These are phyloP conservation scores for Exocentrus adspersus DNA, from an alignment of 2,888 invertebrate species.

Conservation along the genomic window DNA sequence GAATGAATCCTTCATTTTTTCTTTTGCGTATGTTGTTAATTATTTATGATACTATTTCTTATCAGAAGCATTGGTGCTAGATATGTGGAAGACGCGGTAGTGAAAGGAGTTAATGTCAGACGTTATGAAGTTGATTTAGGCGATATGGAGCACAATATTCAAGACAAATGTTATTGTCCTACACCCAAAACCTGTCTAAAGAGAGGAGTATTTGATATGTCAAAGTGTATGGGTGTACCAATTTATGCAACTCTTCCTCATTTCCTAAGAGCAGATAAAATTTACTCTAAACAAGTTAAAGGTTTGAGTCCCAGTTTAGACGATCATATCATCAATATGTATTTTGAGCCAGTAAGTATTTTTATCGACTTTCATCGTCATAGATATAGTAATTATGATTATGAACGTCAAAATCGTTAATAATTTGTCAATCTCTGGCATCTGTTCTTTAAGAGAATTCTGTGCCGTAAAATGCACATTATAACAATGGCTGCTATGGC, in stretches of 20 bases:
- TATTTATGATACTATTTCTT: slow-evolving; percentile 29
- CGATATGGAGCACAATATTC: slow-evolving; percentile 68
- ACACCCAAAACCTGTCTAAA: slow-evolving; percentile 73
- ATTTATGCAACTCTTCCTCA: slow-evolving; percentile 83
- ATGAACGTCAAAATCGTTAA: no score
- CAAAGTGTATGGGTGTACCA: slow-evolving; percentile 76
- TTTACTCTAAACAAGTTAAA: slow-evolving; percentile 62
- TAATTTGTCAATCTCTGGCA: no score
- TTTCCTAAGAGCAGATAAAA: slow-evolving; percentile 71
- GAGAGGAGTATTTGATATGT: slow-evolving; percentile 77
- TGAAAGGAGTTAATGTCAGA: slow-evolving; percentile 73
- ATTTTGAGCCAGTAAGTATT: slow-evolving; percentile 80
- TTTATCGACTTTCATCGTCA: no score
- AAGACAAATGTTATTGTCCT: slow-evolving; percentile 67
- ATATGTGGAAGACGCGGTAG: slow-evolving; percentile 69
- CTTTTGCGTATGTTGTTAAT: no score
- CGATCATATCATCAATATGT: slow-evolving; percentile 77
- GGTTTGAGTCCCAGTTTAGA: slow-evolving; percentile 75
- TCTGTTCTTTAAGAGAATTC: no score
- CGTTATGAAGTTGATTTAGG: slow-evolving; percentile 77
- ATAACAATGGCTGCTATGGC: no score
- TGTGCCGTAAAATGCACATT: no score
- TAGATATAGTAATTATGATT: no score
- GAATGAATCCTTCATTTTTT: no score
- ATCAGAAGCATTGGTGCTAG: slow-evolving; percentile 71